These are phyloP conservation scores for Isurus oxyrinchus DNA, from an alignment of 2,113 vertebrate genomes.

Conservation along the genomic window DNA sequence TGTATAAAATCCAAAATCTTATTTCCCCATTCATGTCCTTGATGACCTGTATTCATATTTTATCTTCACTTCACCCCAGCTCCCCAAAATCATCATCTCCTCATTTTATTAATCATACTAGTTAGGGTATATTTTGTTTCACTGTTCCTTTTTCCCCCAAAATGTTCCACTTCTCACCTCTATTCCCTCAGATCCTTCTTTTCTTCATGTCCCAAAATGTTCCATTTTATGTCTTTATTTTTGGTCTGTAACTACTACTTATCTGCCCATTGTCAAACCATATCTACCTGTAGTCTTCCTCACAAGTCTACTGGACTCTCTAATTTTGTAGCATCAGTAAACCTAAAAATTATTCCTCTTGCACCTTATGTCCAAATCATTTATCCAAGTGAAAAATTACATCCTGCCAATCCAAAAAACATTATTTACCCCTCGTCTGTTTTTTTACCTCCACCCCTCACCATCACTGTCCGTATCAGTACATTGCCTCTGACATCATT, in stretches of 20 bases:
- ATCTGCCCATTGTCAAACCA: background rate
- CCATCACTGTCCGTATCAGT: background rate
- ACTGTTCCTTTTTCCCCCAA: background rate
- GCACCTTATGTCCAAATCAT: background rate
- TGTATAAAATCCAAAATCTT: background rate
- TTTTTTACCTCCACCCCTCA: background rate
- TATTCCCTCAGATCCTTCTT: background rate
- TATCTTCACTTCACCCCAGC: background rate
- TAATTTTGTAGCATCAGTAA: no score
- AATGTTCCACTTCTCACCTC: background rate
- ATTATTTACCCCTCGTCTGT: background rate
- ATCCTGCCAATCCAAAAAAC: background rate
- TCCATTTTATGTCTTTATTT: no score
- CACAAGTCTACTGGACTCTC: no score
- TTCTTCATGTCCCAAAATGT: no score
- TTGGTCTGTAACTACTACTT: background rate
- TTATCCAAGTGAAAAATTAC: background rate
- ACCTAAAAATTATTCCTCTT: no score
- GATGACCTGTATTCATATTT: background rate
- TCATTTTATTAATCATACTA: background rate
- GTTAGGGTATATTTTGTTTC: background rate
- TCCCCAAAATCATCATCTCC: background rate
- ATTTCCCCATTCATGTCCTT: background rate
- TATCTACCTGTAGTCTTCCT: background rate
- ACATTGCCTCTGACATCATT: background rate